These are phyloP conservation scores for Temnothorax unifasciatus DNA, from an alignment of 2,888 invertebrate species.

Conservation along the genomic window DNA sequence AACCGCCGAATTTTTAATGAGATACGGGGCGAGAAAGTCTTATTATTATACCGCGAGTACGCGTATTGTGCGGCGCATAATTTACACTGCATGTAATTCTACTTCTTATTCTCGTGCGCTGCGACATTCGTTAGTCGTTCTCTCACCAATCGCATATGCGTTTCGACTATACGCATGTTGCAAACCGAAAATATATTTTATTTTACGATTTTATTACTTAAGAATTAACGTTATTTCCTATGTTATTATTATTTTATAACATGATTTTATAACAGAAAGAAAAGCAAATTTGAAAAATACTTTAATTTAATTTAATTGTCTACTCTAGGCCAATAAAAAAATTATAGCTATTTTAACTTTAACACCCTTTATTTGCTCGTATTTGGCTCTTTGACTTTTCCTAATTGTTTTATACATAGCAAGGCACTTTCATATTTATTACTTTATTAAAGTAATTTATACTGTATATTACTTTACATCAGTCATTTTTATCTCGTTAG, in stretches of 20 bases:
- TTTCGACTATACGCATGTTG: background rate
- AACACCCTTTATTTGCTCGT: no score
- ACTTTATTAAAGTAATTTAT: background rate
- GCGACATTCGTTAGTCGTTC: background rate
- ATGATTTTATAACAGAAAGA: background rate
- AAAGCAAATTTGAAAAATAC: background rate
- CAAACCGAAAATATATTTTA: background rate
- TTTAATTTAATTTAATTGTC: no score
- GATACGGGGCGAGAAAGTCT: conserved; percentile 16
- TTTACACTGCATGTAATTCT: background rate
- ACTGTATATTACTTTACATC: background rate
- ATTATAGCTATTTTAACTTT: no score
- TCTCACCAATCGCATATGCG: background rate
- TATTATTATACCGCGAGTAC: conserved; percentile 27
- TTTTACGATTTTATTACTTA: background rate
- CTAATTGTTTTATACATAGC: no score
- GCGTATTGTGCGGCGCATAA: conserved; percentile 20
- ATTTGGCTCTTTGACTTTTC: no score
- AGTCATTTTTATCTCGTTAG: background rate
- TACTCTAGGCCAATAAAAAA: no score
- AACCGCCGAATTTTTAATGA: conserved; percentile 41
- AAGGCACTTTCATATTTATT: no score
- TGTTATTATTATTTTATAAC: background rate
- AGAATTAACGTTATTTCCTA: background rate
- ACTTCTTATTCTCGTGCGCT: background rate